Conservation (phyloP, 2,888 invertebrate species). For the Peribatodes rhomboidaria region DNA sequence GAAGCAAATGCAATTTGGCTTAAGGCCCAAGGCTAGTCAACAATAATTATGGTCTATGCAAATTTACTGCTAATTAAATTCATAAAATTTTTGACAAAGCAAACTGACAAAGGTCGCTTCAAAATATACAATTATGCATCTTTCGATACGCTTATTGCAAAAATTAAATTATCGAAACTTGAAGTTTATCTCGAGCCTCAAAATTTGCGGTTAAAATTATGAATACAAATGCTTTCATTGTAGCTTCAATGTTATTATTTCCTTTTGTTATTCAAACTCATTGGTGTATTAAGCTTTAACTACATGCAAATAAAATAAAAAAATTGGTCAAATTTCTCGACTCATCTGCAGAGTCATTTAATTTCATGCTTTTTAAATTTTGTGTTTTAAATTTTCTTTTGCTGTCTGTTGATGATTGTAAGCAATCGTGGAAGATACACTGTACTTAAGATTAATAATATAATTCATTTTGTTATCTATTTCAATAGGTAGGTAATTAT, state of each 20-base stretch:
- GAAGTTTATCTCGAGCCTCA: constrained; percentile 3
- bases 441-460: constrained; percentile 26
- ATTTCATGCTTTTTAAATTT: constrained; percentile 65
- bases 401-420: constrained; percentile 62
- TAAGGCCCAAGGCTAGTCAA: too few relatives aligned
- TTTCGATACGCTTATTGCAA: constrained; percentile 10
- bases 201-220: constrained; percentile 46
- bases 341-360: constrained; percentile 45
- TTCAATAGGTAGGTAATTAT: too few relatives aligned
- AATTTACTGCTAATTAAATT: too few relatives aligned
- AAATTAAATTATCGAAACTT: constrained; percentile 7
- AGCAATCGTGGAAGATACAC: constrained; percentile 34
- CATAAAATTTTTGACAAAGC: too few relatives aligned
- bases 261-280: constrained; percentile 21
- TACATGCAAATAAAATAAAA: constrained; percentile 23
- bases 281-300: constrained; percentile 33
- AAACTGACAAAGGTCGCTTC: too few relatives aligned
- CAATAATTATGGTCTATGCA: too few relatives aligned
- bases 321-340: constrained; percentile 12
- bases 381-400: constrained; percentile 49
- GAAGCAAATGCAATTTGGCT: too few relatives aligned
- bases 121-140: constrained; percentile 14
- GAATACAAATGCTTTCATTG: constrained; percentile 79
- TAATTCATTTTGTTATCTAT: too few relatives aligned
- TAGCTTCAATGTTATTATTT: constrained; percentile 66